Evolutionary conservation across 2,888 invertebrate genomes (phyloP).

Genomic region (Acanthacorydalis orientalis): DNA sequence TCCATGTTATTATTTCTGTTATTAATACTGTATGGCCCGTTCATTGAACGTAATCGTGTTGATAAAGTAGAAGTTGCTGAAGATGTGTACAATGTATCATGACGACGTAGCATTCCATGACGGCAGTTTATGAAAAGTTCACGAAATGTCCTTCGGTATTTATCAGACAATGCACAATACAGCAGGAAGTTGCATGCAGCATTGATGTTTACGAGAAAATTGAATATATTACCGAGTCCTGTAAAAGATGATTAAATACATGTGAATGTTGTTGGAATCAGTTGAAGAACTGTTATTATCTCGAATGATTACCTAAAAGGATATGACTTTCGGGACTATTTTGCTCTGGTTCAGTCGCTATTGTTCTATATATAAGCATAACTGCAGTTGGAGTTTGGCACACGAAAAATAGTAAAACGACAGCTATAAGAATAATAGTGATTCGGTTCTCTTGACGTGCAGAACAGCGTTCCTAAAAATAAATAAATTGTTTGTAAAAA

Average conservation of each 20-base stretch:
- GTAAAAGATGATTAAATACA: slow-evolving; percentile 8
- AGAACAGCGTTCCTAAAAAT: slow-evolving; percentile 24
- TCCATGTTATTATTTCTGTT: not conserved
- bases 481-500: too few relatives aligned
- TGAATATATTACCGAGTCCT: slow-evolving; percentile 54
- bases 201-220: slow-evolving; percentile 51
- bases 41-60: not conserved
- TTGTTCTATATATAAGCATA: slow-evolving; percentile 33
- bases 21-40: not conserved
- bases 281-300: too few relatives aligned
- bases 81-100: slow-evolving; percentile 16
- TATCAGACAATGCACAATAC: slow-evolving; percentile 59
- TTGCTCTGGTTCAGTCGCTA: slow-evolving; percentile 9
- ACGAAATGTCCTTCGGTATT: slow-evolving; percentile 43
- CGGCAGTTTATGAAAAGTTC: slow-evolving; percentile 16
- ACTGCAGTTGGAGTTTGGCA: slow-evolving; percentile 56
- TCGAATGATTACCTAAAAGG: too few relatives aligned
- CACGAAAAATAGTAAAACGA: slow-evolving; percentile 55
- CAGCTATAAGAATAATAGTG: slow-evolving; percentile 57
- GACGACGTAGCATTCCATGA: slow-evolving; percentile 13
- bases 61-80: not conserved
- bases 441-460: slow-evolving; percentile 51
- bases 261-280: too few relatives aligned
- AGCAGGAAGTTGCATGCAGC: slow-evolving; percentile 62
- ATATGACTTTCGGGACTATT: not conserved